phyloP scores from a whole-genome alignment of 2,113 vertebrate genomes.

The Datnioides undecimradiatus region DNA sequence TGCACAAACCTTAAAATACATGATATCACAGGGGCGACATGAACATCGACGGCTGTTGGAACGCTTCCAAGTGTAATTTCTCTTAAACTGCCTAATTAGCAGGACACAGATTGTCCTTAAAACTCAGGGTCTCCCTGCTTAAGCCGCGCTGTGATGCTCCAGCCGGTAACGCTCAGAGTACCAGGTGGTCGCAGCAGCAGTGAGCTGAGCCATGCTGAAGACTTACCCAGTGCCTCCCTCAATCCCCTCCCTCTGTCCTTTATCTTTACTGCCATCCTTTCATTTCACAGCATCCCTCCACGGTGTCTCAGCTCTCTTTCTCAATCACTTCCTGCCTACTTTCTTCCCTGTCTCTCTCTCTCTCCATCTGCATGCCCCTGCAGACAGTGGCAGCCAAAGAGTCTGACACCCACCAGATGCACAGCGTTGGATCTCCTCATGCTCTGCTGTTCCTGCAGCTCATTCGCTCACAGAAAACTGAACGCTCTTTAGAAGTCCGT shows the following conservation, averaged over 20 bases:
- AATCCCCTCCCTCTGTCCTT: conserved; percentile 32
- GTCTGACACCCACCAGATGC: conserved; percentile 69
- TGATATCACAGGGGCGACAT: neutral
- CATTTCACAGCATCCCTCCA: conserved; percentile 36
- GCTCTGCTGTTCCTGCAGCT: conserved; percentile 11
- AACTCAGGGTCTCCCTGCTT: conserved; percentile 17
- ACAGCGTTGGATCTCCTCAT: conserved; percentile 11
- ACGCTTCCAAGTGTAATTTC: neutral
- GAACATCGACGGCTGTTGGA: neutral
- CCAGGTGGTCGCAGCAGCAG: conserved; percentile 70
- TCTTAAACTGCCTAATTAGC: neutral
- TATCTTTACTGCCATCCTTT: conserved; percentile 54
- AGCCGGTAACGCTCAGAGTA: conserved; percentile 56
- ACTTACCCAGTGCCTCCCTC: conserved; percentile 24
- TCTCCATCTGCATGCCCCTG: conserved; percentile 31
- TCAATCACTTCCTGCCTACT: conserved; percentile 31
- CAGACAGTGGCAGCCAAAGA: conserved; percentile 48
- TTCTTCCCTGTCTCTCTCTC: conserved; percentile 34
- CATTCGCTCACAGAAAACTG: conserved; percentile 3
- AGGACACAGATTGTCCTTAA: conserved; percentile 41
- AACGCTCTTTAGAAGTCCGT: conserved; percentile 26
- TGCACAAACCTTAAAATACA: neutral
- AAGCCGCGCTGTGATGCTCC: conserved; percentile 38
- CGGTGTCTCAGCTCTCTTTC: conserved; percentile 18
- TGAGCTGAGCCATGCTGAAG: conserved; percentile 47